These are phyloP conservation scores for Gyps fulvus DNA, from an alignment of 2,113 vertebrate species.

Conservation along the genomic window DNA sequence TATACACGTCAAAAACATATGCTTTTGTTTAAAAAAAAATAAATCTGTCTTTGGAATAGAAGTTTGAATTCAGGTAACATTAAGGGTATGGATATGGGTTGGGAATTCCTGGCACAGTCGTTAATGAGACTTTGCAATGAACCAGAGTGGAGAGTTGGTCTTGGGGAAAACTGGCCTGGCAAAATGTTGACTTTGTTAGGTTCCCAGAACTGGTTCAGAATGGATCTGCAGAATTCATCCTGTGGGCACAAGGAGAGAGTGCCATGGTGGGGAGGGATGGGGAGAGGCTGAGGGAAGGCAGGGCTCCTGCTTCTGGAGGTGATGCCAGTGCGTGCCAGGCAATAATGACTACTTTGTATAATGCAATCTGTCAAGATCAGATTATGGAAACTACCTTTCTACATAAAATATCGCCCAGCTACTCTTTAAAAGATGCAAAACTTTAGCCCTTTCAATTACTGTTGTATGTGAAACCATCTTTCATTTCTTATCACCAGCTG, in stretches of 20 bases:
- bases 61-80: background rate
- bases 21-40: background rate
- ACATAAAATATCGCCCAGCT: background rate
- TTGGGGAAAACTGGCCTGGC: background rate
- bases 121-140: background rate
- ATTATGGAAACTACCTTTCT: background rate
- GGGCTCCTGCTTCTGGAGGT: background rate
- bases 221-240: background rate
- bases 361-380: background rate
- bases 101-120: background rate
- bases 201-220: background rate
- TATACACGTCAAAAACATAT: fast-evolving
- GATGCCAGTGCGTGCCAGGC: background rate
- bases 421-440: background rate
- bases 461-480: background rate
- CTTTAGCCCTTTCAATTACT: background rate
- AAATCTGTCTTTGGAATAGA: background rate
- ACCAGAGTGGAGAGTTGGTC: background rate
- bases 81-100: background rate
- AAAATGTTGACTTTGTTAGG: background rate
- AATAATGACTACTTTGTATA: background rate
- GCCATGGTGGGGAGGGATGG: fast-evolving
- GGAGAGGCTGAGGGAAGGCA: background rate
- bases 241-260: background rate
- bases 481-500: background rate